Conservation (phyloP, 2,113 vertebrate genomes). For the Cheilinus undulatus region DNA sequence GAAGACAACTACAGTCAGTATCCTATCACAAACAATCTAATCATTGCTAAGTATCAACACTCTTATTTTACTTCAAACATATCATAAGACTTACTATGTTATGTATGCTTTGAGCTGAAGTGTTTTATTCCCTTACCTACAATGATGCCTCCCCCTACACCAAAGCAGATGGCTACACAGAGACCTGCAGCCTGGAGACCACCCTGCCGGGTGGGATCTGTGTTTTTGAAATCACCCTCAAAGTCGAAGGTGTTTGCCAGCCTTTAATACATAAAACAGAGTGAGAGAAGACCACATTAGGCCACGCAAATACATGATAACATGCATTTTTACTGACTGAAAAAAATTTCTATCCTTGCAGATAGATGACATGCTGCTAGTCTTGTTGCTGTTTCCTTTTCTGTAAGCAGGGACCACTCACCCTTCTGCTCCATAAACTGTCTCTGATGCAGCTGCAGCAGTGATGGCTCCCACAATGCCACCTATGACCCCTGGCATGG, state of each 20-base stretch:
- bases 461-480: constrained; percentile 94
- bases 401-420: constrained; percentile 67
- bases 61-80: neutral
- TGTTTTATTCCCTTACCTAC: constrained; percentile 85
- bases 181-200: constrained; percentile 90
- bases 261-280: constrained; percentile 70
- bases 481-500: constrained; percentile 92
- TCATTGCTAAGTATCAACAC: neutral
- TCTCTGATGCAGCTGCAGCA: constrained; percentile 83
- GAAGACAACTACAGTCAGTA: neutral
- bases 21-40: neutral
- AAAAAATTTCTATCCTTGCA: neutral
- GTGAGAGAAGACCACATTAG: too few relatives aligned
- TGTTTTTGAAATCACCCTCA: constrained; percentile 19
- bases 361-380: too few relatives aligned
- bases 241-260: constrained; percentile 86
- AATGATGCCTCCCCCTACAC: constrained; percentile 88
- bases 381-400: neutral
- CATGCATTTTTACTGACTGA: neutral
- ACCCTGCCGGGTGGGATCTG: constrained; percentile 83
- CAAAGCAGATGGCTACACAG: constrained; percentile 90
- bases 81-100: too few relatives aligned
- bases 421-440: constrained; percentile 87
- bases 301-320: too few relatives aligned
- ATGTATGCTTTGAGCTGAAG: neutral